Conservation (phyloP, 1,140 invertebrate genomes). For the Drosophila baimaii region DNA sequence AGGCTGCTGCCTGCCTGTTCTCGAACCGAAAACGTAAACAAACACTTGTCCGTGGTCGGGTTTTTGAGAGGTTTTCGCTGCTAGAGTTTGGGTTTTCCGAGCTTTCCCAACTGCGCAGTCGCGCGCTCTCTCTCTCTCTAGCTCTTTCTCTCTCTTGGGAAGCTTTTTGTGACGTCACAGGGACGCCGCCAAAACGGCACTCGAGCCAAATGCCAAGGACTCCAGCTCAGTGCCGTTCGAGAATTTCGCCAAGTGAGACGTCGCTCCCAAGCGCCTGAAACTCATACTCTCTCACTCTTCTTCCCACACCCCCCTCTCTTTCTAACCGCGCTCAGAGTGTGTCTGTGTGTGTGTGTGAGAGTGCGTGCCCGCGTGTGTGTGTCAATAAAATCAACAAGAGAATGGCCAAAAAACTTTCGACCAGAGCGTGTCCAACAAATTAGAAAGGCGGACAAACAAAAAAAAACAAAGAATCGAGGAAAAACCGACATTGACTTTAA, state of each 20-base stretch:
- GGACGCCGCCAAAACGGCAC: conserved; percentile 45
- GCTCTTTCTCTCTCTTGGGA: conserved; percentile 6
- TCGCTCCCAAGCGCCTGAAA: conserved; percentile 15
- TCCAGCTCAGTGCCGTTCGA: conserved; percentile 68
- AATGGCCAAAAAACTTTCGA: conserved; percentile 46
- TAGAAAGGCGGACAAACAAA: conserved; percentile 33
- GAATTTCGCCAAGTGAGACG: conserved; percentile 68
- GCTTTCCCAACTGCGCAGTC: conserved; percentile 51
- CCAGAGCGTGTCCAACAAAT: conserved; percentile 49
- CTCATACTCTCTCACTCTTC: background rate
- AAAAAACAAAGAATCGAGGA: background rate
- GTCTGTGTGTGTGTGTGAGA: conserved; percentile 23
- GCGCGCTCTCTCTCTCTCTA: conserved; percentile 2
- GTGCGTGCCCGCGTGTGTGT: conserved; percentile 46
- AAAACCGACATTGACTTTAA: conserved; percentile 41
- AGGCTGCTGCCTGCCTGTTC: conserved; percentile 12
- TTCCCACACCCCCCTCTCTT: background rate
- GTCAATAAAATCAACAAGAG: conserved; percentile 74
- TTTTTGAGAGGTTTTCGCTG: conserved; percentile 25
- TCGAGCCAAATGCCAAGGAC: conserved; percentile 75
- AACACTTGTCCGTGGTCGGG: conserved; percentile 67
- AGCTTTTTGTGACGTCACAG: conserved; percentile 67
- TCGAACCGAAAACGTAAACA: conserved; percentile 71
- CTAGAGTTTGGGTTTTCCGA: conserved; percentile 10
- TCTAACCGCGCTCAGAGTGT: background rate